A percentile compares a stretch with the other conserved stretches of the same genome.
Conservation (phyloP, 2,797 vertebrate species). For the Streptopelia turtur region DNA sequence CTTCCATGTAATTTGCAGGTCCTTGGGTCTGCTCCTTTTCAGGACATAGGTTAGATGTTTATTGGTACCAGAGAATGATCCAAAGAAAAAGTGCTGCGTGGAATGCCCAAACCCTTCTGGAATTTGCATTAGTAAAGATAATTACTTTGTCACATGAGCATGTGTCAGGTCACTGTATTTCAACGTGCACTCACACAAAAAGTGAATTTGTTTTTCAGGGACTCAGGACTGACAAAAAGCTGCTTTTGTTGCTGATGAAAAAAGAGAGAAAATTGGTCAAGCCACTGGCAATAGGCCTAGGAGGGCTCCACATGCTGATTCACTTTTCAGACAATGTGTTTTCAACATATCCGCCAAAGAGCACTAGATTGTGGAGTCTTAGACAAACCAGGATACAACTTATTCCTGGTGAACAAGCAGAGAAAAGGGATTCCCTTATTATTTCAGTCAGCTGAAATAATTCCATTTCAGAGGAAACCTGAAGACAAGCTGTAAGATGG, state of each 20-base stretch:
- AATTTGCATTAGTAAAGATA: not conserved
- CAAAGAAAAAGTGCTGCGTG: not conserved
- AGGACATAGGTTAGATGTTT: not conserved
- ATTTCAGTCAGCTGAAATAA: not conserved
- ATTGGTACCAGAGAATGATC: not conserved
- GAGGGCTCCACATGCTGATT: not conserved
- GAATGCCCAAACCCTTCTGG: not conserved
- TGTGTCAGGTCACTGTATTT: not conserved
- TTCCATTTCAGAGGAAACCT: too few relatives aligned
- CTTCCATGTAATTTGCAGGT: not conserved
- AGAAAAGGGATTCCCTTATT: not conserved
- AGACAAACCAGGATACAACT: not conserved
- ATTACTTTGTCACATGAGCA: not conserved
- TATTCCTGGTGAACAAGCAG: not conserved
- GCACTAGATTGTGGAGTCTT: not conserved
- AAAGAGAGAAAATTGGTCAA: not conserved
- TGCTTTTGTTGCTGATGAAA: not conserved
- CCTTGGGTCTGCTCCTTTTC: not conserved
- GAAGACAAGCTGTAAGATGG: not conserved
- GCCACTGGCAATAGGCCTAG: not conserved
- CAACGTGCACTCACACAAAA: rapidly evolving
- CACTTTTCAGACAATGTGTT: not conserved
- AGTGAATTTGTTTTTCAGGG: not conserved
- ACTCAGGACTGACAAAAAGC: not conserved
- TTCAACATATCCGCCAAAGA: not conserved